phyloP scores from a whole-genome alignment of 2,888 invertebrate species.

The Parasteatoda lunata region DNA sequence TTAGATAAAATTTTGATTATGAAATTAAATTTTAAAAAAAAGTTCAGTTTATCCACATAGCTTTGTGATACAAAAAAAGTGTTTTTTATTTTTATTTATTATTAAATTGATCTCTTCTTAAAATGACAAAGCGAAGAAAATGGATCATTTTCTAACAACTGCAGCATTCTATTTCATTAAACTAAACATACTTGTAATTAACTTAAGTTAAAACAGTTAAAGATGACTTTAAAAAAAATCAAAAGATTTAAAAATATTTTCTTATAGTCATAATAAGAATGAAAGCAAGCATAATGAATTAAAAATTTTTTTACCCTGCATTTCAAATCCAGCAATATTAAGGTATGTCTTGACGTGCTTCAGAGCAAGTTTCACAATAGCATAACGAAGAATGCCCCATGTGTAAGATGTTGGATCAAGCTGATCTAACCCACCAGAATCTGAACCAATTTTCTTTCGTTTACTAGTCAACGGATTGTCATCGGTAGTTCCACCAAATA shows the following conservation, averaged over 20 bases:
- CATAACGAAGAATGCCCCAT: constrained; percentile 94
- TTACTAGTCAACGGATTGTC: not conserved
- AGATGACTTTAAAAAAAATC: not conserved
- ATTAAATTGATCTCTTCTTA: too few relatives aligned
- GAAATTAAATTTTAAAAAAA: too few relatives aligned
- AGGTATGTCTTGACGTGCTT: constrained; percentile 90
- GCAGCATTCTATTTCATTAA: not conserved
- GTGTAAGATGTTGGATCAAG: constrained; percentile 94
- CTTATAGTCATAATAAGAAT: not conserved
- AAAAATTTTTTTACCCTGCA: constrained; percentile 80
- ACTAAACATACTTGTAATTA: too few relatives aligned
- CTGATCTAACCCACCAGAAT: constrained; percentile 72
- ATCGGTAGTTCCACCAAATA: constrained; percentile 78
- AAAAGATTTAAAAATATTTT: not conserved
- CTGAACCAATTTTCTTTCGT: constrained; percentile 75
- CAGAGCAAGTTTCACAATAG: constrained; percentile 88
- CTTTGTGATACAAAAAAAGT: too few relatives aligned
- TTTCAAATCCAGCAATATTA: constrained; percentile 89
- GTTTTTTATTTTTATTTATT: too few relatives aligned
- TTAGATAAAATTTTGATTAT: too few relatives aligned
- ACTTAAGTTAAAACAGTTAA: not conserved
- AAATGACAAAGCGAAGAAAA: not conserved
- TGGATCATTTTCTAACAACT: not conserved
- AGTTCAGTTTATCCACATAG: too few relatives aligned
- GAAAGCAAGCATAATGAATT: not conserved